Evolutionary conservation across 2,888 invertebrate genomes (phyloP).

Genomic region (Pyrochroa serraticornis): DNA sequence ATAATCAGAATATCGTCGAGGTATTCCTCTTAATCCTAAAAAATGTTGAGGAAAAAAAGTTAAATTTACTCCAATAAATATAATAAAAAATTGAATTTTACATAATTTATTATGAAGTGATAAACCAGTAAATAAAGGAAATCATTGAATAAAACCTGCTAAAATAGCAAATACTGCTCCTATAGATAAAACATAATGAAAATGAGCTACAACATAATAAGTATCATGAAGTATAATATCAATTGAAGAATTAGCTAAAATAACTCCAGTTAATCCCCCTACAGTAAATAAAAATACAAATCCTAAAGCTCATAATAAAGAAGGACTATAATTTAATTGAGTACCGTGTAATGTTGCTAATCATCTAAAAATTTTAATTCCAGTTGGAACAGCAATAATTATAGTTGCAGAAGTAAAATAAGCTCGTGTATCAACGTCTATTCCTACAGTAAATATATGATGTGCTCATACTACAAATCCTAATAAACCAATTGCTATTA

Average conservation of each 20-base stretch:
- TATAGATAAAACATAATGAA: conserved; percentile 81
- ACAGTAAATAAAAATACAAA: conserved; percentile 81
- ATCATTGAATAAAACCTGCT: conserved; percentile 75
- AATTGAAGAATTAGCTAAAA: conserved; percentile 76
- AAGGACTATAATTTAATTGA: conserved; percentile 65
- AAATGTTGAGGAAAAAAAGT: conserved; percentile 85
- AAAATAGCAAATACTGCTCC: conserved; percentile 82
- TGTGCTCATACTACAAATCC: conserved; percentile 87
- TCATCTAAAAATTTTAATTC: conserved; percentile 85
- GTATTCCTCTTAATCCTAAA: conserved; percentile 72
- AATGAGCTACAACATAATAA: conserved; percentile 85
- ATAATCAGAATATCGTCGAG: conserved; percentile 70
- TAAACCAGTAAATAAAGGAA: conserved; percentile 70
- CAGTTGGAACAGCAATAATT: conserved; percentile 86
- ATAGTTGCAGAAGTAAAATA: conserved; percentile 85
- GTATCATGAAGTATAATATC: conserved; percentile 81
- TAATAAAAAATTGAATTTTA: conserved; percentile 72
- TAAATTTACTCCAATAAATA: conserved; percentile 79
- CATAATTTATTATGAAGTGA: conserved; percentile 62
- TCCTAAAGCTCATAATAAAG: conserved; percentile 72
- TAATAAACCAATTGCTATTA: conserved; percentile 79
- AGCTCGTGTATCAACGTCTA: conserved; percentile 83
- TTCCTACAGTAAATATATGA: conserved; percentile 84
- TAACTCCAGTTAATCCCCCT: conserved; percentile 72
- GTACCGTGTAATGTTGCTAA: conserved; percentile 72